These are phyloP conservation scores for Gonioctena quinquepunctata DNA, from an alignment of 1,140 invertebrate genomes.

Conservation along the genomic window DNA sequence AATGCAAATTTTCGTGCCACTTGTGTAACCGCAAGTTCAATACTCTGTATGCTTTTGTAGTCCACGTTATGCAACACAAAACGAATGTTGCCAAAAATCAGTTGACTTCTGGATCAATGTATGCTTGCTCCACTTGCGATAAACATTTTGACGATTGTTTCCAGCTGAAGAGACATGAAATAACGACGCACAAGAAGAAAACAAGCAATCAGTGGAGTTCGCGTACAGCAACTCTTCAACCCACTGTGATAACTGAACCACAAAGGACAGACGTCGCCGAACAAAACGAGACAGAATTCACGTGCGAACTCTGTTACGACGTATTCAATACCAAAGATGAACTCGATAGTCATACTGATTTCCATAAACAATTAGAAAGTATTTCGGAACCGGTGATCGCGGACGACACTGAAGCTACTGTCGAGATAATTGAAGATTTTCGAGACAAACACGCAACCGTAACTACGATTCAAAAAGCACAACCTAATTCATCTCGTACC, in stretches of 20 bases:
- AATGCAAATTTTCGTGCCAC: conserved; percentile 29
- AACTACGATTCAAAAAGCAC: conserved; percentile 5
- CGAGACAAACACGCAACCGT: not conserved
- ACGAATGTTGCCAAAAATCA: not conserved
- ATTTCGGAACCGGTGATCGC: conserved; percentile 3
- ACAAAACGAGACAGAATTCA: conserved; percentile 16
- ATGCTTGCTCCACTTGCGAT: conserved; percentile 16
- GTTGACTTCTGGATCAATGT: conserved; percentile 5
- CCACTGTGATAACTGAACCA: not conserved
- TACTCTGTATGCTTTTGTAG: conserved; percentile 29
- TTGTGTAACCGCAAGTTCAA: conserved; percentile 25
- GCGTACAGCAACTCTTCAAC: not conserved
- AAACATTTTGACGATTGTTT: conserved; percentile 23
- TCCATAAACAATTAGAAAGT: conserved; percentile 22
- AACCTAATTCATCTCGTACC: not conserved
- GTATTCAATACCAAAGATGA: conserved; percentile 25
- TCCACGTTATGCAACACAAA: conserved; percentile 30
- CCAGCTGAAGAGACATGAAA: conserved; percentile 23
- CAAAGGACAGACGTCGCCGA: not conserved
- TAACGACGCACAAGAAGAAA: conserved; percentile 8
- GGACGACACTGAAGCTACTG: conserved; percentile 19
- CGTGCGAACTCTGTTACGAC: conserved; percentile 32
- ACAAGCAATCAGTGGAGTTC: not conserved
- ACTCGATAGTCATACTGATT: conserved; percentile 20
- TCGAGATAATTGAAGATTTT: conserved; percentile 5